Evolutionary conservation across 2,888 invertebrate genomes (phyloP), one percentile per base, ranked within the genome.

Genomic region (Parnassius orleans): DNA sequence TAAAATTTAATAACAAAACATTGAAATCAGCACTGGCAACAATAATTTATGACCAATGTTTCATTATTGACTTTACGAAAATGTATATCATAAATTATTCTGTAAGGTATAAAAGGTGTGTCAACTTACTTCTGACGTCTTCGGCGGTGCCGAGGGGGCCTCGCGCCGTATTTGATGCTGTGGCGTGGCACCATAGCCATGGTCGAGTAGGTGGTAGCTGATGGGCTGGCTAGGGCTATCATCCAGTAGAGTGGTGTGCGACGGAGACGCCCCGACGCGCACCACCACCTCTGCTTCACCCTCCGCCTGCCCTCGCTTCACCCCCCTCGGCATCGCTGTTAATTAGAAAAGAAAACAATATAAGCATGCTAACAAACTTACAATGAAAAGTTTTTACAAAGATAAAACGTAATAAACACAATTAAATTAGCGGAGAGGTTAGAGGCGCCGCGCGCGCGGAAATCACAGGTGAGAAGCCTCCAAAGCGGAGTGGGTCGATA

Each of bases 121-220:
- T 24, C 42, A 61, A 83, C 90, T 88, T 82, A 92, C 92, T 84
- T 92, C 92, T 68, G 93, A 93, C 73, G 91, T 92, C 84, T 92
- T 92, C 80, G 93, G 91, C 80, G 92, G 92, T 79, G 85, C 89
- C 69, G 90, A 79, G 72, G 85, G 92, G 79, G 87, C 92, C 85
- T 92, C 92, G 68, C 92, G 91, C 76, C 93, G 91, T 71, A 94
- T 93, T 83, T 94, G 94, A 75, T 93, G 93, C 79, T 95, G 94
- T 66, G 96, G 95, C 69, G 96, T 96, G 76, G 95, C 95, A 71
- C 96, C 96, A 90, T 97, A 97, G 73, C 96, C 96, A 81, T 97
- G 97, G 86, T 97, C 97, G 74, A 96, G 93, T 75, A 97, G 93
- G 87, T 97, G 96, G 71, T 95, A 95, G 87, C 94, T 95, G 75